Evolutionary conservation across 30 jellyfish, hydroid and myxozoan genomes (phyloP), one percentile per base, ranked within the genome.

Genomic region (Thelohanellus kitauei): DNA sequence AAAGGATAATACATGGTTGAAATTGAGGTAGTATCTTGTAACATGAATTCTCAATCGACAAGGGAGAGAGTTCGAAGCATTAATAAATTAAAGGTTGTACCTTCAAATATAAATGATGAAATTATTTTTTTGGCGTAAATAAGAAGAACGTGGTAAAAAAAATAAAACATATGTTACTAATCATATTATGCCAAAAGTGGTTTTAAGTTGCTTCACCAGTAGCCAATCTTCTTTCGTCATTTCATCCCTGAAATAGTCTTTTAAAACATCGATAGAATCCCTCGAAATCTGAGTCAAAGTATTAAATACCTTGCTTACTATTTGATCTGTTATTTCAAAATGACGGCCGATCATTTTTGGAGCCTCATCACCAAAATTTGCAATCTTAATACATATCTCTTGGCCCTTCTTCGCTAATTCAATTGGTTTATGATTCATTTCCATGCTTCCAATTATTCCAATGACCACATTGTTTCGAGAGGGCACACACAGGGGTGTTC

Each of bases 281-380:
- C 99, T 83, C 17, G 85, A 48, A 10, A 82, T 54, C 99, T 82
- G 43, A 17, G 21, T 5, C 8, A 27, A 27, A n/a, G 35, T 5
- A 5, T 34, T 12, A 50, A 25, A 23, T 40, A 82, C 99, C 67
- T 56, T 82, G 69, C 90, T 82, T 52, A 53, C 50, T 8, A 82
- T 24, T 45, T 53, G 19, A 41, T 82, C 99, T 43, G 60, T 88
- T 40, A 64, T 82, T 14, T 88, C 67, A 44, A 82, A 82, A 50
- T 82, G 99, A 22, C 99, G 89, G 33, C 89, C 99, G 50, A 40
- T 64, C 84, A 82, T 54, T 33, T 41, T 50, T 12, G 99, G 99
- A 2, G 99, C 86, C 5, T 82, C 99, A 0, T 90, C 99, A 18
- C 83, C 51, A 1, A 59, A 40, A 14, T 86, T 49, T 15, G 65